These are phyloP conservation scores for Scarus forsteni DNA, from an alignment of 2,797 vertebrate genomes.

Conservation along the genomic window DNA sequence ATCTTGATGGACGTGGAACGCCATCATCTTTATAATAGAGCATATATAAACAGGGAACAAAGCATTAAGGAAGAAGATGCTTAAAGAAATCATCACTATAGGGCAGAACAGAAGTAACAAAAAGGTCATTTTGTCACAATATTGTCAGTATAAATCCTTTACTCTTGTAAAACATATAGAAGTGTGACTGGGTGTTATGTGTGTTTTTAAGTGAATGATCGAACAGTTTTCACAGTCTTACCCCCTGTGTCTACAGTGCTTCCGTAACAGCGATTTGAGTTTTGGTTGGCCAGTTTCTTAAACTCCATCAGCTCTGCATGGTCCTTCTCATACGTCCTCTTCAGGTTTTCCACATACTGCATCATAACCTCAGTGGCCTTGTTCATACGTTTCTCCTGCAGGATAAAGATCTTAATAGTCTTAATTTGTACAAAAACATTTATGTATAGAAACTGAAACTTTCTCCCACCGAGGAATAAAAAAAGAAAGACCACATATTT, in stretches of 20 bases:
- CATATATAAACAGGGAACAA: slow-evolving; percentile 22
- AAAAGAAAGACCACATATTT: too few relatives aligned
- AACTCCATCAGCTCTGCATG: slow-evolving; percentile 97
- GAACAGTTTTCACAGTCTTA: slow-evolving; percentile 38
- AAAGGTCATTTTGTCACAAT: too few relatives aligned
- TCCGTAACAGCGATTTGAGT: slow-evolving; percentile 93
- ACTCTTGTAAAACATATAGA: neutral
- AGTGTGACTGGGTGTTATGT: neutral
- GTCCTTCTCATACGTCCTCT: slow-evolving; percentile 98
- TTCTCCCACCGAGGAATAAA: too few relatives aligned
- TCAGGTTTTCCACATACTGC: slow-evolving; percentile 98
- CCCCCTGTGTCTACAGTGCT: slow-evolving; percentile 87
- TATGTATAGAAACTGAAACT: neutral
- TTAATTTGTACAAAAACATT: neutral
- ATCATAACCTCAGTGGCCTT: slow-evolving; percentile 99
- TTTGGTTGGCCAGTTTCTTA: slow-evolving; percentile 98
- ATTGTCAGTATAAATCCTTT: too few relatives aligned
- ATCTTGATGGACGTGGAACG: slow-evolving; percentile 91
- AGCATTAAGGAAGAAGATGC: too few relatives aligned
- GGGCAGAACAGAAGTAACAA: neutral
- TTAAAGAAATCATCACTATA: too few relatives aligned
- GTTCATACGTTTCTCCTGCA: slow-evolving; percentile 97
- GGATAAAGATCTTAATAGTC: too few relatives aligned
- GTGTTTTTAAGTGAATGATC: neutral
- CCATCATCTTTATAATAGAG: slow-evolving; percentile 89